These are phyloP conservation scores for Megalonaias nervosa DNA, from an alignment of 1,140 invertebrate genomes.

Conservation along the genomic window DNA sequence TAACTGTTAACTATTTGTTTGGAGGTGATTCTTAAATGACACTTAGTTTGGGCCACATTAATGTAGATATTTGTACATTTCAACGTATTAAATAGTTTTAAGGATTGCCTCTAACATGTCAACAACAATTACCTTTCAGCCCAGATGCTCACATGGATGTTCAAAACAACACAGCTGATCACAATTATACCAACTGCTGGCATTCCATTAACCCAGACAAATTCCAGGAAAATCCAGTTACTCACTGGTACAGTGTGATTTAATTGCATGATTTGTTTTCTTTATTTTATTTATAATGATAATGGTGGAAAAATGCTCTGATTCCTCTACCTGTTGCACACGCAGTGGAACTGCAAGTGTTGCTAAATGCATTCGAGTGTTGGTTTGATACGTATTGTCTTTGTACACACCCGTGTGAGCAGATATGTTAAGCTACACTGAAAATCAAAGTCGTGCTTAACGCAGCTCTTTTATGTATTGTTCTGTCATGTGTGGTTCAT, in stretches of 20 bases:
- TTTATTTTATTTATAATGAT: neutral
- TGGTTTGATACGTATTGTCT: neutral
- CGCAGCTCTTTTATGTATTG: too few relatives aligned
- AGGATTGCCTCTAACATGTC: too few relatives aligned
- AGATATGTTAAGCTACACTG: neutral
- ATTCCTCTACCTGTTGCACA: neutral
- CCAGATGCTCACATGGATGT: too few relatives aligned
- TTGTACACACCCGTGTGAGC: neutral
- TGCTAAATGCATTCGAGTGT: neutral
- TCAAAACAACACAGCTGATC: too few relatives aligned
- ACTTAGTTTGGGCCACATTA: too few relatives aligned
- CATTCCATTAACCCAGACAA: slow-evolving; percentile 33
- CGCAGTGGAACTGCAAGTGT: neutral
- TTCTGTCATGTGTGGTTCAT: too few relatives aligned
- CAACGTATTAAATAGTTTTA: too few relatives aligned
- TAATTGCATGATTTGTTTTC: neutral
- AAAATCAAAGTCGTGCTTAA: too few relatives aligned
- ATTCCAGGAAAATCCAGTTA: slow-evolving; percentile 42
- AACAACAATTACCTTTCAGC: too few relatives aligned
- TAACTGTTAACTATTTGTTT: too few relatives aligned
- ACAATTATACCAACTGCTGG: slow-evolving; percentile 5
- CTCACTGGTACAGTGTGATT: slow-evolving; percentile 44
- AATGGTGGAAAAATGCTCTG: neutral
- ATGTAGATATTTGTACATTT: too few relatives aligned
- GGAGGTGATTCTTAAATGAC: too few relatives aligned